A percentile compares a stretch with the other conserved stretches of the same genome.
phyloP scores from a whole-genome alignment of 2,888 invertebrate genomes.

The Melikaiella ostensackeni region DNA sequence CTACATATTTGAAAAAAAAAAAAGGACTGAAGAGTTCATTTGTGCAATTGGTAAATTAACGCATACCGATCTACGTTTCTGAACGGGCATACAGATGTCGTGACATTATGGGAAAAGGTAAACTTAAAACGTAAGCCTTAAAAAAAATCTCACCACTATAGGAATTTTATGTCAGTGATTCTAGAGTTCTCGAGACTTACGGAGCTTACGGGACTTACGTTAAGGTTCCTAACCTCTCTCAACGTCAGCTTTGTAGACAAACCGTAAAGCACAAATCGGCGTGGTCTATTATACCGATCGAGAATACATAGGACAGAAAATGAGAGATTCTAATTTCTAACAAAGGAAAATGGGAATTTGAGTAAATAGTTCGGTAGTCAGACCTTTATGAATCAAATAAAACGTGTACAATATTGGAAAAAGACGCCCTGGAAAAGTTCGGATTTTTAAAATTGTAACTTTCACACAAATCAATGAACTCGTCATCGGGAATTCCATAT shows the following conservation, averaged over 20 bases:
- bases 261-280: neutral
- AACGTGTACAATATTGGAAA: neutral
- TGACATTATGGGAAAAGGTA: constrained; percentile 28
- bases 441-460: neutral
- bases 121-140: neutral
- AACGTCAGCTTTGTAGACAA: neutral
- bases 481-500: neutral
- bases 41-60: constrained; percentile 27
- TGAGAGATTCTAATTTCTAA: constrained; percentile 8
- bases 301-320: constrained; percentile 16
- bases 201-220: neutral
- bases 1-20: neutral
- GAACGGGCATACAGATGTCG: constrained; percentile 29
- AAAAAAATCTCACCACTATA: neutral
- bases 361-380: neutral
- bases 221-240: neutral
- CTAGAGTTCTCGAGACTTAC: neutral
- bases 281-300: constrained; percentile 29
- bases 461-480: neutral
- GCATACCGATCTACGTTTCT: constrained; percentile 32
- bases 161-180: constrained; percentile 6
- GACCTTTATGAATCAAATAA: neutral
- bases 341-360: constrained; percentile 15
- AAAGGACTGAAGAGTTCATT: neutral
- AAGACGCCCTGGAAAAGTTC: neutral